Conservation (phyloP, 2,888 invertebrate species). For the Drosophila nr. medialis region DNA sequence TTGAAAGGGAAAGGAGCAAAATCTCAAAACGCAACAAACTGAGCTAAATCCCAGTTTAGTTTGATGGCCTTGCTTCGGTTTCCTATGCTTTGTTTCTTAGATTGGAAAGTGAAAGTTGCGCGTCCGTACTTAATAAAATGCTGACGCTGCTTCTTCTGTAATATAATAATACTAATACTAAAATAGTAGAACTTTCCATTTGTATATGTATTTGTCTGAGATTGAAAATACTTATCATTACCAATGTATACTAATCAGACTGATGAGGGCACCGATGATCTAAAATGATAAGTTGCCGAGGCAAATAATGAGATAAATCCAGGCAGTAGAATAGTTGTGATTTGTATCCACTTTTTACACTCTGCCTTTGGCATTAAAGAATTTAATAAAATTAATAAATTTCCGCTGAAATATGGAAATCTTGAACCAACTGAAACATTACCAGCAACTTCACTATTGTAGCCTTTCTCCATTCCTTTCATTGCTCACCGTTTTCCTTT, state of each 20-base stretch:
- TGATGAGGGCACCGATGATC: not conserved
- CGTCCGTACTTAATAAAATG: conserved; percentile 54
- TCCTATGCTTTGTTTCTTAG: conserved; percentile 25
- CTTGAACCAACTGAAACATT: conserved; percentile 11
- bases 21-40: conserved; percentile 76
- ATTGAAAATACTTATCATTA: conserved; percentile 8
- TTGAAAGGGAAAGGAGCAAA: conserved; percentile 60
- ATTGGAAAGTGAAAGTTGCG: conserved; percentile 57
- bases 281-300: not conserved
- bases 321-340: fast-evolving
- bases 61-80: conserved; percentile 50
- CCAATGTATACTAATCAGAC: conserved; percentile 3
- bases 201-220: conserved; percentile 6
- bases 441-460: conserved; percentile 8
- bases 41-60: conserved; percentile 73
- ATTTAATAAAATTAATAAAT: too few relatives aligned
- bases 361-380: conserved; percentile 3
- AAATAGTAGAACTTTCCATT: not conserved
- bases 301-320: not conserved
- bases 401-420: conserved; percentile 10
- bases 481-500: conserved; percentile 1
- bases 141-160: conserved; percentile 36
- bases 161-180: conserved; percentile 13
- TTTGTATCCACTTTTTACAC: fast-evolving
- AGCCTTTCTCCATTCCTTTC: conserved; percentile 1